Conservation (phyloP, 2,113 vertebrate genomes). For the Trogon surrucura region DNA sequence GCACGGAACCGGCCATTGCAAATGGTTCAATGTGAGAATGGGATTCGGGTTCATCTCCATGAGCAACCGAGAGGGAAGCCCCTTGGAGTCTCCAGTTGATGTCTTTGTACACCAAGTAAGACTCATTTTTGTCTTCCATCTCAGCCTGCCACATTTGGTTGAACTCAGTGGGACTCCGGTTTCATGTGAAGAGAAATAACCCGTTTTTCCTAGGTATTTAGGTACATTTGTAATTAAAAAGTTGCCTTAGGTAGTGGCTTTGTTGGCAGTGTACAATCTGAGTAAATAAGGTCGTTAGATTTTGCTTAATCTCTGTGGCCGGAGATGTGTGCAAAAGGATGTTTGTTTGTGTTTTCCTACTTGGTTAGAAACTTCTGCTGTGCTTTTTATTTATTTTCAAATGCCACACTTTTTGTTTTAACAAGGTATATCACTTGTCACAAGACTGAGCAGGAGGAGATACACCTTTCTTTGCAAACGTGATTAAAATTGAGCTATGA, state of each 20-base stretch:
- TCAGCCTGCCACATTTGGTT: not conserved
- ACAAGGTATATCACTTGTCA: not conserved
- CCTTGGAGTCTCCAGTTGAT: constrained; percentile 92
- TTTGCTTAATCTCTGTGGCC: not conserved
- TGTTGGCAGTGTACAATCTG: not conserved
- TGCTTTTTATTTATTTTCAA: not conserved
- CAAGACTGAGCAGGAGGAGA: not conserved
- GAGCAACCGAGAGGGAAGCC: constrained; percentile 91
- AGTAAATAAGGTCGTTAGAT: not conserved
- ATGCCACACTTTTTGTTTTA: not conserved
- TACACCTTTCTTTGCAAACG: not conserved
- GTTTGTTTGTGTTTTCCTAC: not conserved
- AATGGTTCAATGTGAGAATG: constrained; percentile 99
- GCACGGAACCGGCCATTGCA: constrained; percentile 95
- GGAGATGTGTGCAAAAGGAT: not conserved
- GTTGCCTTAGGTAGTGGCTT: not conserved
- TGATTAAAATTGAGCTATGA: not conserved
- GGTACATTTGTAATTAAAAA: not conserved
- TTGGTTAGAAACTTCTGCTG: not conserved
- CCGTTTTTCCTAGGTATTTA: not conserved
- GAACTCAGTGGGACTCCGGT: not conserved
- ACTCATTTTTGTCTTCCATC: constrained; percentile 30
- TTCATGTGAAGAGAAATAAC: not conserved
- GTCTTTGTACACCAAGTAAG: constrained; percentile 99
- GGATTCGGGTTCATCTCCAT: constrained; percentile 99